phyloP scores from a whole-genome alignment of 1,140 invertebrate genomes.

The Sinella curviseta region DNA sequence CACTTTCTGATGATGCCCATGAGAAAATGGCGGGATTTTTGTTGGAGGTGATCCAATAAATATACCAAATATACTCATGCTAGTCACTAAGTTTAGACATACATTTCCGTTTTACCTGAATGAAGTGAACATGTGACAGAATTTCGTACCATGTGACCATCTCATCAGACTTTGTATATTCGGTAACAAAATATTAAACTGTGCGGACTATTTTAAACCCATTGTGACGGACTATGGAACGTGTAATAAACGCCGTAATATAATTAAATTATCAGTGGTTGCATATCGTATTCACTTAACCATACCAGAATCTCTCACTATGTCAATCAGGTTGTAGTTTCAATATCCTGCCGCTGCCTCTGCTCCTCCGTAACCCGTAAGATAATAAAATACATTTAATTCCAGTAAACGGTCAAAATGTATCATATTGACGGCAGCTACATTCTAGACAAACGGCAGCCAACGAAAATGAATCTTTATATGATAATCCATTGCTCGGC shows the following conservation, averaged over 20 bases:
- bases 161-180: constrained; percentile 26
- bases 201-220: constrained; percentile 22
- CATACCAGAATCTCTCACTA: too few species aligned
- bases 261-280: too few species aligned
- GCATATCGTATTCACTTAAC: too few species aligned
- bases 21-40: not conserved
- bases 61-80: too few species aligned
- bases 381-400: not conserved
- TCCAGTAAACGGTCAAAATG: not conserved
- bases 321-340: too few species aligned
- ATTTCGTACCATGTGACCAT: constrained; percentile 24
- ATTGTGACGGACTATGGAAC: constrained; percentile 33
- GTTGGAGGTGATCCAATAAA: too few species aligned
- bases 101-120: too few species aligned
- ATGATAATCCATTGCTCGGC: not conserved
- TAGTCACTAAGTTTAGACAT: too few species aligned
- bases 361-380: not conserved
- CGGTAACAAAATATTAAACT: not conserved
- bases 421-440: too few species aligned
- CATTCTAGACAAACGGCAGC: too few species aligned
- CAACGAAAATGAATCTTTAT: not conserved
- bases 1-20: not conserved
- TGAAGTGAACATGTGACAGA: too few species aligned
- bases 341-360: constrained; percentile 28
- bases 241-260: too few species aligned